phyloP scores from a whole-genome alignment of 2,888 invertebrate species.

The Homarus gammarus region DNA sequence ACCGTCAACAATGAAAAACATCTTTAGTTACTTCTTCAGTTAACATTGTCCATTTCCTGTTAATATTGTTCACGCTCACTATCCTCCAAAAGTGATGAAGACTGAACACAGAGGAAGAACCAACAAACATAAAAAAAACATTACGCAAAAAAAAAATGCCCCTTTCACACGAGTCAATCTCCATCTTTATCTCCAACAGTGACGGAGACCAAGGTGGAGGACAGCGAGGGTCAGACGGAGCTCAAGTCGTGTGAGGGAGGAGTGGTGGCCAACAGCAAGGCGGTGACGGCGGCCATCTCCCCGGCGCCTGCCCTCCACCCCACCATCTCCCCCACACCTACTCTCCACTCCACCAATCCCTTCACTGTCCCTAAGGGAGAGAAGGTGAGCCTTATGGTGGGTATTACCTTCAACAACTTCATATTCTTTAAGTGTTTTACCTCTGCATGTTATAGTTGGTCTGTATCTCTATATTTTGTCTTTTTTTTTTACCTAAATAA shows the following conservation, averaged over 20 bases:
- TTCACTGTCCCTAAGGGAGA: constrained; percentile 75
- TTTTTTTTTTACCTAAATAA: no score
- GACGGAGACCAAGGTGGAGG: constrained; percentile 75
- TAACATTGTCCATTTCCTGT: no score
- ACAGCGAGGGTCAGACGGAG: constrained; percentile 73
- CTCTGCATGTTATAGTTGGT: no score
- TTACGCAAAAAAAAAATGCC: no score
- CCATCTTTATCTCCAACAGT: constrained; percentile 30
- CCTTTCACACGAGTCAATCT: no score
- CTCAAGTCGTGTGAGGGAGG: constrained; percentile 75
- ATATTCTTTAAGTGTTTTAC: not conserved
- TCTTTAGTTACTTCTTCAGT: no score
- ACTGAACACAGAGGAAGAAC: no score
- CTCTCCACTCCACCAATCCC: constrained; percentile 65
- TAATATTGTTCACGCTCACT: no score
- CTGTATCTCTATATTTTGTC: no score
- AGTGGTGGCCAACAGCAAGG: constrained; percentile 65
- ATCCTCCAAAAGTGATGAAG: no score
- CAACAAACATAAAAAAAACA: no score
- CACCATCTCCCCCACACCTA: constrained; percentile 57
- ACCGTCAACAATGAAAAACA: no score
- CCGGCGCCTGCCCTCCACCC: constrained; percentile 57
- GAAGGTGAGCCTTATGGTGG: constrained; percentile 70
- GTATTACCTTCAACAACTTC: not conserved
- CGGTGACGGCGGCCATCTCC: constrained; percentile 67